Evolutionary conservation across 2,113 vertebrate genomes (phyloP), one percentile per base, ranked within the genome.

Genomic region (Penelope pileata): DNA sequence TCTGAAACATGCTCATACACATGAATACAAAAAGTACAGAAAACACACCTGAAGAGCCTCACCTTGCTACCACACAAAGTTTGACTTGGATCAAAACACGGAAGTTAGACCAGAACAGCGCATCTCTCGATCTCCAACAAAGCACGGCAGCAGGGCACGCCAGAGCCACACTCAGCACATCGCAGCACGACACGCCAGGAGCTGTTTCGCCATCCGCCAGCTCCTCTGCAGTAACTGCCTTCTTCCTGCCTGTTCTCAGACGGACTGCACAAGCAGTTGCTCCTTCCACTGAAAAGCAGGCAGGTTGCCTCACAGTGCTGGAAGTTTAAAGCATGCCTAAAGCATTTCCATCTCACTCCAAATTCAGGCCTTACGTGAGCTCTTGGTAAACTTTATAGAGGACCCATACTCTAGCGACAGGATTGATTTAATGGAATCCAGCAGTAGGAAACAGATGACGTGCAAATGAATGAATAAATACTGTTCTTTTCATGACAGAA

Each of bases 231-330:
- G 27, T 11, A 34, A 9, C 34, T 6, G 42, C 26, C 59, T 19
- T 6, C 3, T n/a, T n/a, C n/a, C n/a, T 9, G 43, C 42, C 32
- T 0, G 1, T 42, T 56, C 74, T 47, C 48, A 8, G 2, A 16
- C 1, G 0, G 1, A 54, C 51, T 8, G 15, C 2, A 42, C 11
- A 1, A 53, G 83, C 51, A 1, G 0, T 4, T 11, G 7, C 32
- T 8, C 27, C 70, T 21, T 36, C 19, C 69, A 3, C 19, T 5
- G 6, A 43, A 24, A 51, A 32, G 5, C 3, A 12, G 16, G n/a
- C 7, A 3, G 2, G 24, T 6, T 34, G 36, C 32, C 51, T 45
- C 56, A 24, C 3, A 1, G 13, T 18, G 5, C 29, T 22, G 45
- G 2, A 53, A 60, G 24, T 24, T 45, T 29, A 50, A 62, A 63